A percentile compares a stretch with the other conserved stretches of the same genome.
These are phyloP conservation scores for Eleutherodactylus coqui DNA, from an alignment of 2,797 vertebrate species.

Conservation along the genomic window DNA sequence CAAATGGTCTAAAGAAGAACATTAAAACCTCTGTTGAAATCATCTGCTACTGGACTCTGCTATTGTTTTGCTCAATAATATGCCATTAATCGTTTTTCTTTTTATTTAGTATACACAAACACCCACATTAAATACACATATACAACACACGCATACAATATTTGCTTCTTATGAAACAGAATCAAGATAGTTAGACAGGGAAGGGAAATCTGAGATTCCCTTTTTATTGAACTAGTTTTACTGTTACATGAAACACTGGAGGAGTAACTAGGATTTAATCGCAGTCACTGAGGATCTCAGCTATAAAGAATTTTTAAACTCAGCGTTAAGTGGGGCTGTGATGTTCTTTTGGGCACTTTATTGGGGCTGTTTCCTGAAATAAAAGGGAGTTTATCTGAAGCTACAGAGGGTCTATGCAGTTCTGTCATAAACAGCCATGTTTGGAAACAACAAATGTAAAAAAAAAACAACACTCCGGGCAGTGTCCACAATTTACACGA, in stretches of 20 bases:
- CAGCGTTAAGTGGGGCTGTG: slow-evolving; percentile 47
- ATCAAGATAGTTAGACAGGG: neutral
- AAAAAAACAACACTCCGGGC: neutral
- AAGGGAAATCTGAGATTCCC: neutral
- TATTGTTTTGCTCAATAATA: slow-evolving; percentile 33
- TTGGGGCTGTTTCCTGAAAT: slow-evolving; percentile 63
- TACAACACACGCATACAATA: neutral
- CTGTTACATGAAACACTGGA: neutral
- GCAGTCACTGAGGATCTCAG: slow-evolving; percentile 19
- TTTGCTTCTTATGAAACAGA: neutral
- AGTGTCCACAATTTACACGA: neutral
- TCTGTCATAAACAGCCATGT: slow-evolving; percentile 47
- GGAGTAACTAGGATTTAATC: neutral
- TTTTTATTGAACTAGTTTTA: neutral
- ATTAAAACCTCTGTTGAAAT: slow-evolving; percentile 64
- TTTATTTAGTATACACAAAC: neutral
- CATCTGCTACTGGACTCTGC: slow-evolving; percentile 43
- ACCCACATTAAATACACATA: neutral
- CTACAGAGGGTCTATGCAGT: slow-evolving; percentile 31
- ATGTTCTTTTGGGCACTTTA: slow-evolving; percentile 55
- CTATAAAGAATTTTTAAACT: slow-evolving; percentile 43
- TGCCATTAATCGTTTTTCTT: neutral
- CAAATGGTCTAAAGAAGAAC: slow-evolving; percentile 83
- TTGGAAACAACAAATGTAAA: slow-evolving; percentile 39
- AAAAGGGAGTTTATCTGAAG: slow-evolving; percentile 53